A percentile compares a stretch with the other conserved stretches of the same genome.
Evolutionary conservation across 2,888 invertebrate genomes (phyloP).

Genomic region (Pegoplata infirma): DNA sequence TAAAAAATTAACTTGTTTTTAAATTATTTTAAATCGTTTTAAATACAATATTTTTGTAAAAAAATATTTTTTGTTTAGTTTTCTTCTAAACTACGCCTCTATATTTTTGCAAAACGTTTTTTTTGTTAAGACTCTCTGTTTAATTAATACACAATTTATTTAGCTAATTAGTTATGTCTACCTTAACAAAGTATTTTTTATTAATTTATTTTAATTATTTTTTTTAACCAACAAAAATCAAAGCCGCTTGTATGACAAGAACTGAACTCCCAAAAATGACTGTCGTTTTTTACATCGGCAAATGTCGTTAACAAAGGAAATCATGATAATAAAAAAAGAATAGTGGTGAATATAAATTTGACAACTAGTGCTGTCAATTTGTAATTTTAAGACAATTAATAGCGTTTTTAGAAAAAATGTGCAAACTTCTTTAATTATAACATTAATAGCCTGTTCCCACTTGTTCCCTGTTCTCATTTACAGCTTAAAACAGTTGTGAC

Average conservation of each 20-base stretch:
- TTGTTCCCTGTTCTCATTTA: too few species aligned
- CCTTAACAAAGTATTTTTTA: not conserved
- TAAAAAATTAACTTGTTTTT: too few species aligned
- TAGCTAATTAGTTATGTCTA: not conserved
- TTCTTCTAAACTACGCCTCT: too few species aligned
- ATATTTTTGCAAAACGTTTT: too few species aligned
- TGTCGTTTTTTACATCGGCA: constrained; percentile 60
- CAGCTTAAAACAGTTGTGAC: too few species aligned
- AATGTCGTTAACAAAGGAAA: constrained; percentile 53
- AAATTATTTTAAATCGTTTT: too few species aligned
- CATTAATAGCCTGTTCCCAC: too few species aligned
- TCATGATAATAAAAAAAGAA: constrained; percentile 41
- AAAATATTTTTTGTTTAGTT: too few species aligned
- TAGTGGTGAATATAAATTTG: constrained; percentile 53
- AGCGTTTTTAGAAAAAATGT: too few species aligned
- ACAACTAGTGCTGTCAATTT: constrained; percentile 31
- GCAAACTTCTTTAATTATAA: too few species aligned
- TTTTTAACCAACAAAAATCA: constrained; percentile 25
- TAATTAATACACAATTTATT: not conserved
- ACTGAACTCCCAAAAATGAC: constrained; percentile 60
- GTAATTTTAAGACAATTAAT: not conserved
- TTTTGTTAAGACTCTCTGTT: too few species aligned
- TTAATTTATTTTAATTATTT: constrained; percentile 13
- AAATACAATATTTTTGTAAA: too few species aligned
- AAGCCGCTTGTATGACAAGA: constrained; percentile 42